Conservation (phyloP, 2,113 vertebrate genomes). For the Chaetops frenatus region DNA sequence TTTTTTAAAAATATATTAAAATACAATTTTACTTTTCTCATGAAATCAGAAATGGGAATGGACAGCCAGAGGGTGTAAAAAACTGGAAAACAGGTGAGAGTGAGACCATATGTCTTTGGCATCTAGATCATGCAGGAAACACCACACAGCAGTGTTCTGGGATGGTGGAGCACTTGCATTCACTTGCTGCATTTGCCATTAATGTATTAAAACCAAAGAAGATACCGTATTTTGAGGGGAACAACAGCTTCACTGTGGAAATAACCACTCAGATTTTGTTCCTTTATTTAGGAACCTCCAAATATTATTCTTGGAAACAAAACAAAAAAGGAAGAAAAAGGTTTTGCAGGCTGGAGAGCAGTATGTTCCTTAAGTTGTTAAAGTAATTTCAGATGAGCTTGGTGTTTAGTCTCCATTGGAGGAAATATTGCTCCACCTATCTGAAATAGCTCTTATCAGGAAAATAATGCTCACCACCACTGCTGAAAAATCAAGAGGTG, state of each 20-base stretch:
- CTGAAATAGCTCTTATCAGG: background rate
- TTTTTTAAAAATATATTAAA: background rate
- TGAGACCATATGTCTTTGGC: background rate
- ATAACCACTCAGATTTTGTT: background rate
- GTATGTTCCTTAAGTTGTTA: conserved; percentile 7
- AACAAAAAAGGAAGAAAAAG: background rate
- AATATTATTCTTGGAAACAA: background rate
- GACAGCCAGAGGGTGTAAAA: background rate
- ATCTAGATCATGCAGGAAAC: background rate
- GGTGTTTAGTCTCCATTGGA: conserved; percentile 1
- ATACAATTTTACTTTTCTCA: background rate
- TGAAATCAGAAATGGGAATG: background rate
- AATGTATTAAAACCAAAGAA: background rate
- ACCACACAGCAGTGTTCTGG: background rate
- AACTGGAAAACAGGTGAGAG: background rate
- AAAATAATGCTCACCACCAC: background rate
- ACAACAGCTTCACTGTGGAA: background rate
- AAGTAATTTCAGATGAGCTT: background rate
- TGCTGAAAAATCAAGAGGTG: conserved; percentile 10
- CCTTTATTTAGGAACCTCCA: background rate
- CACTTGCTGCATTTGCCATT: background rate
- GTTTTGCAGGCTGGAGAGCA: background rate
- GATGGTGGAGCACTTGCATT: background rate
- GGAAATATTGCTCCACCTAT: background rate
- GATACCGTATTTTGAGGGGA: background rate